phyloP scores from a whole-genome alignment of 2,797 vertebrate species.

The Spinibarbus caldwelli region DNA sequence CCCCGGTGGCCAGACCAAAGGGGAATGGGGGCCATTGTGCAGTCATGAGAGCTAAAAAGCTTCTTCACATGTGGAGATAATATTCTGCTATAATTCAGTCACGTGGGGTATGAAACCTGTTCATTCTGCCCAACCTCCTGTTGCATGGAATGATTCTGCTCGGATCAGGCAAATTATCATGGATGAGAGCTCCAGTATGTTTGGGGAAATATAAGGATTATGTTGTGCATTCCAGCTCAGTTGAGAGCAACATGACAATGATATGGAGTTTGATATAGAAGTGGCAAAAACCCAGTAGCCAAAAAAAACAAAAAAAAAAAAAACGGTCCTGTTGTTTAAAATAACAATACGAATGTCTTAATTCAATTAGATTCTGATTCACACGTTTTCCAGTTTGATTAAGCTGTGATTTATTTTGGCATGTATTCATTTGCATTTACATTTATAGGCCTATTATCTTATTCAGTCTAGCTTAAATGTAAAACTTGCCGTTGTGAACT shows the following conservation, averaged over 20 bases:
- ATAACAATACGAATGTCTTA: too few species aligned
- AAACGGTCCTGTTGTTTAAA: too few species aligned
- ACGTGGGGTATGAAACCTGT: conserved; percentile 60
- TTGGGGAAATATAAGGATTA: conserved; percentile 70
- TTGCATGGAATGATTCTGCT: conserved; percentile 65
- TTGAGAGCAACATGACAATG: conserved; percentile 54
- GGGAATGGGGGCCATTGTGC: conserved; percentile 55
- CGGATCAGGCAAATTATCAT: conserved; percentile 66
- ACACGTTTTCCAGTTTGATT: too few species aligned
- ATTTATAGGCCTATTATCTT: too few species aligned
- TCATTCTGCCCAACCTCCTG: conserved; percentile 46
- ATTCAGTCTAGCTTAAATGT: too few species aligned
- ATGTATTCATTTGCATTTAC: too few species aligned
- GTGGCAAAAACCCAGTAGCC: too few species aligned
- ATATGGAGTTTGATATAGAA: conserved; percentile 40
- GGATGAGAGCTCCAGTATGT: conserved; percentile 74
- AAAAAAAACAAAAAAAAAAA: too few species aligned
- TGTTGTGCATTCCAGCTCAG: conserved; percentile 66
- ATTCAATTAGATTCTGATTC: too few species aligned
- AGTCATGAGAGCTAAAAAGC: conserved; percentile 65
- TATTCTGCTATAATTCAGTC: conserved; percentile 69
- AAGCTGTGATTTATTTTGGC: too few species aligned
- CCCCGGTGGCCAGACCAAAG: conserved; percentile 40
- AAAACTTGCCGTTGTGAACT: too few species aligned
- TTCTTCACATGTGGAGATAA: conserved; percentile 70